Evolutionary conservation across 2,797 vertebrate species (phyloP).

Genomic region (Chaetodon trifasciatus): DNA sequence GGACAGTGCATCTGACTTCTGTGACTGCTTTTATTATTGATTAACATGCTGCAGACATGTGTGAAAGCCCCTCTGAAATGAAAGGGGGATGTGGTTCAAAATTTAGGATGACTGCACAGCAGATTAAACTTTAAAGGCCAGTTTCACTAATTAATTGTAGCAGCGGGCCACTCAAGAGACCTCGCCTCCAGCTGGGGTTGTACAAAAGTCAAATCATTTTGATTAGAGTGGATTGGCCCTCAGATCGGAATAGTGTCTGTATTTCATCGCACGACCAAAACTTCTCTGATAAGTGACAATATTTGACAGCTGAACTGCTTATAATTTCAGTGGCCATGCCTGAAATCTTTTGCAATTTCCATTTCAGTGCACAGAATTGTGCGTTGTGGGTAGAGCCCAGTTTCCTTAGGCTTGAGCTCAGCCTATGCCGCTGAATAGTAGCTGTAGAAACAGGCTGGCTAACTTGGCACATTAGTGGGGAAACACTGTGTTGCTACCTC

Average conservation of each 20-base stretch:
- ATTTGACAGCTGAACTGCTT: conserved; percentile 29
- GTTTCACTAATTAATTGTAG: conserved; percentile 73
- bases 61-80: conserved; percentile 48
- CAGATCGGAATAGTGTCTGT: conserved; percentile 38
- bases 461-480: conserved; percentile 54
- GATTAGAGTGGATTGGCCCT: conserved; percentile 58
- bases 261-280: conserved; percentile 14
- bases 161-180: conserved; percentile 59
- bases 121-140: conserved; percentile 68
- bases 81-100: conserved; percentile 38
- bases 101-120: conserved; percentile 53
- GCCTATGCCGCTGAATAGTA: conserved; percentile 43
- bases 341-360: conserved; percentile 35
- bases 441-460: conserved; percentile 48
- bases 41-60: conserved; percentile 63
- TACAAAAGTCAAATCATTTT: conserved; percentile 55
- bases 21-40: conserved; percentile 77
- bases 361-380: conserved; percentile 26
- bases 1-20: conserved; percentile 73
- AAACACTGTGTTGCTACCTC: conserved; percentile 65
- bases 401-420: conserved; percentile 53
- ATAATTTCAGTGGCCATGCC: conserved; percentile 20
- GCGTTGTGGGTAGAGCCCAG: conserved; percentile 28
- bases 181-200: conserved; percentile 30
- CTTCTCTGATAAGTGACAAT: conserved; percentile 28